A percentile compares a stretch with the other conserved stretches of the same genome.
These are phyloP conservation scores for Ctena decussata DNA, from an alignment of 2,888 invertebrate species.

Conservation along the genomic window DNA sequence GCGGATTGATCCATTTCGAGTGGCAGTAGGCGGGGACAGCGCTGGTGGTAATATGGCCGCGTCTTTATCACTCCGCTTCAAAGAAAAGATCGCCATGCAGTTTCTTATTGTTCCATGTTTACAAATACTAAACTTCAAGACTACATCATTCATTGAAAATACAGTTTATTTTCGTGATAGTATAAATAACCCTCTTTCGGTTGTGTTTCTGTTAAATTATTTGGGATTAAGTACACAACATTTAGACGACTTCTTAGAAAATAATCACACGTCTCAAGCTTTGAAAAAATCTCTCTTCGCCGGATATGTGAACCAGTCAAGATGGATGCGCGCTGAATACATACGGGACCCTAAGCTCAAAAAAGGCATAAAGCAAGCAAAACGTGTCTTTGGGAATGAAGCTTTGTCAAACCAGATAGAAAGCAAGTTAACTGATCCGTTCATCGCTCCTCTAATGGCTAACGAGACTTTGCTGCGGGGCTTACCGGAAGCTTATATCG, in stretches of 20 bases:
- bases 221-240: conserved; percentile 59
- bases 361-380: conserved; percentile 8
- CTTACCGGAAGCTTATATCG: conserved; percentile 60
- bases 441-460: conserved; percentile 59
- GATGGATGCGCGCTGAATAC: conserved; percentile 63
- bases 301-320: conserved; percentile 54
- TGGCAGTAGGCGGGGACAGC: conserved; percentile 76
- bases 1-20: conserved; percentile 71
- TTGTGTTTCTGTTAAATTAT: conserved; percentile 68
- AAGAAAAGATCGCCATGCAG: conserved; percentile 76
- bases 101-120: conserved; percentile 85
- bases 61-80: conserved; percentile 63
- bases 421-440: conserved; percentile 50
- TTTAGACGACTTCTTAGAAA: conserved; percentile 56
- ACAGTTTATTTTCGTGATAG: conserved; percentile 65
- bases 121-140: conserved; percentile 76
- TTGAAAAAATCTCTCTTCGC: conserved; percentile 64
- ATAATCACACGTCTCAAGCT: conserved; percentile 68
- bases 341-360: conserved; percentile 56
- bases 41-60: conserved; percentile 76
- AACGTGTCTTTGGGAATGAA: conserved; percentile 50
- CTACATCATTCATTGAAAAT: conserved; percentile 68
- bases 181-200: conserved; percentile 60
- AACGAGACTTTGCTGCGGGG: conserved; percentile 38
- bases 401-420: conserved; percentile 59